Conservation (phyloP, 2,797 vertebrate species). For the Decapterus maruadsi region DNA sequence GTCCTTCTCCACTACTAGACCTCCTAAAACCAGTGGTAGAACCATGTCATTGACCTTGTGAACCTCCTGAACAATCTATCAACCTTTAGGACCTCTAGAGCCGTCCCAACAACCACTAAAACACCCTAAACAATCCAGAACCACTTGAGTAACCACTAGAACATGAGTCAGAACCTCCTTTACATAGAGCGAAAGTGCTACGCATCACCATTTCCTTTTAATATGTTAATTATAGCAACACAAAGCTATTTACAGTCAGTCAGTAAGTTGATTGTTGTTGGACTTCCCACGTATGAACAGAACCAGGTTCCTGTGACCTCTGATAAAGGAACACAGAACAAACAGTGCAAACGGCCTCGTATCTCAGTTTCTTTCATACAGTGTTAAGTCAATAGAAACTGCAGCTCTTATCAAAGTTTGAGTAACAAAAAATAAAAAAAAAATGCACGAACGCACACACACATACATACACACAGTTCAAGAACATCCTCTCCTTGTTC, state of each 20-base stretch:
- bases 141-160: too few relatives aligned
- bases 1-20: too few relatives aligned
- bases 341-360: not conserved
- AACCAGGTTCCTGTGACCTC: slow-evolving; percentile 1
- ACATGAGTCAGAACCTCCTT: too few relatives aligned
- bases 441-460: not conserved
- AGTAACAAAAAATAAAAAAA: not conserved
- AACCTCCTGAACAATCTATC: too few relatives aligned
- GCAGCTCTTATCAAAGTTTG: slow-evolving; percentile 41
- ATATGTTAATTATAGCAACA: not conserved
- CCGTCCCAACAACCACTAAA: too few relatives aligned
- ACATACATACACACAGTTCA: slow-evolving; percentile 10
- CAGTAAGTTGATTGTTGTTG: not conserved
- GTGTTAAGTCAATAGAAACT: slow-evolving; percentile 24
- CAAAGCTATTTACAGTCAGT: not conserved
- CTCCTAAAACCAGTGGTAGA: too few relatives aligned
- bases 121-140: too few relatives aligned
- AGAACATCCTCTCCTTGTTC: slow-evolving; percentile 46
- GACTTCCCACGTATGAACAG: not conserved
- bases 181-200: too few relatives aligned
- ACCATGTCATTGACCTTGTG: too few relatives aligned
- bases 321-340: slow-evolving; percentile 1
- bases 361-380: slow-evolving; percentile 10
- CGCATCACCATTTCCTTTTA: too few relatives aligned
- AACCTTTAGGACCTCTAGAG: too few relatives aligned